Percentiles rank a stretch among this genome's conserved stretches.
Evolutionary conservation across 2,113 vertebrate genomes (phyloP).

Genomic region (Lepidothrix coronata): DNA sequence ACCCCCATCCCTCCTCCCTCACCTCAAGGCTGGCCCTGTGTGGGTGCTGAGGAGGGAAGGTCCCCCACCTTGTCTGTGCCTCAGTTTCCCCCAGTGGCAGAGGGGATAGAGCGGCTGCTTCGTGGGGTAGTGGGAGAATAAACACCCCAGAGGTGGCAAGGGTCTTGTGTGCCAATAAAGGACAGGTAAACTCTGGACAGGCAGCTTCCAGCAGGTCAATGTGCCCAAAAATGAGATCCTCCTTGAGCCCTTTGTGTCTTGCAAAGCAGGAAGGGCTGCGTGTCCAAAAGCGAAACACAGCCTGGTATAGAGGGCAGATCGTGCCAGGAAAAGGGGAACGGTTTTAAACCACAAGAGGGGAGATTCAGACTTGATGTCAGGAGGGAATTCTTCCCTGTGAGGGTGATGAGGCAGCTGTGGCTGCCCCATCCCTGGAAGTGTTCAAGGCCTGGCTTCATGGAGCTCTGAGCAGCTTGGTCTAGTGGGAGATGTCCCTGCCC

Average conservation of each 20-base stretch:
- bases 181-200: neutral
- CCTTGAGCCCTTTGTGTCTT: accelerated
- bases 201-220: neutral
- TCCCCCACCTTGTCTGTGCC: neutral
- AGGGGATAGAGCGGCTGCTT: neutral
- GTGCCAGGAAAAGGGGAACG: neutral
- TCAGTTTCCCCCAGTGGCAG: neutral
- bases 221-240: accelerated
- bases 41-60: neutral
- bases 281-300: neutral
- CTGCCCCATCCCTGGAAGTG: neutral
- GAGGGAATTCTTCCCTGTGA: neutral
- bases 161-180: neutral
- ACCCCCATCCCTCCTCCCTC: neutral
- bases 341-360: neutral
- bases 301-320: neutral
- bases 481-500: neutral
- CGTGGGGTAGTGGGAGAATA: accelerated
- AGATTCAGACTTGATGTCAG: neutral
- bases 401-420: neutral
- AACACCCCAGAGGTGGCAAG: accelerated
- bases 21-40: too few species aligned
- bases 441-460: neutral
- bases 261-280: neutral
- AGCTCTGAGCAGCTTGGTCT: neutral